These are phyloP conservation scores for Trilocha varians DNA, from an alignment of 2,888 invertebrate species.

Conservation along the genomic window DNA sequence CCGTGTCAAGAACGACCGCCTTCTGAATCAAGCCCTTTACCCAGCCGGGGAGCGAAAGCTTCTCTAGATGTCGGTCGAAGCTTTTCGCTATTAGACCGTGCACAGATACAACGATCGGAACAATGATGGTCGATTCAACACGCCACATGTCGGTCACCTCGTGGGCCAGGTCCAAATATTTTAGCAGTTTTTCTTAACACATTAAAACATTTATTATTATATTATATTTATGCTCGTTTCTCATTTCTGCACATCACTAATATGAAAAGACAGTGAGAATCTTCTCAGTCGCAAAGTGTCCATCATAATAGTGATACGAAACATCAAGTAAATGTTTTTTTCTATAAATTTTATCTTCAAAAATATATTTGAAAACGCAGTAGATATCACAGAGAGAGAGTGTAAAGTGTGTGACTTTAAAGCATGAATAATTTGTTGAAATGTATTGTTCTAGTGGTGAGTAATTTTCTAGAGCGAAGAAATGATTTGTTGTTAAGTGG, in stretches of 20 bases:
- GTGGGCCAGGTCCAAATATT: no score
- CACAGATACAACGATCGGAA: no score
- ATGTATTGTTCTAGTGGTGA: background rate
- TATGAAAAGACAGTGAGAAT: constrained; percentile 1
- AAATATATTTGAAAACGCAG: background rate
- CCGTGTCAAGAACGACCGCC: no score
- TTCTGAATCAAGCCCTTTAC: no score
- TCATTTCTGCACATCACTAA: background rate
- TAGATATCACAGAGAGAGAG: background rate
- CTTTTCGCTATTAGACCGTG: no score
- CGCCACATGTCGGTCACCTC: no score
- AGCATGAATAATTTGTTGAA: background rate
- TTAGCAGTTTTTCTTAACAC: no score
- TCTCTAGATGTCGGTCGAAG: no score
- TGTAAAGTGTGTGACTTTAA: background rate
- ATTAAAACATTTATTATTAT: background rate
- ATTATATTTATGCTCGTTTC: background rate
- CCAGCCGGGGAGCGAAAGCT: no score
- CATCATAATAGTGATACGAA: background rate
- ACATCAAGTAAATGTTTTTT: background rate
- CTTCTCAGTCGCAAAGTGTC: background rate
- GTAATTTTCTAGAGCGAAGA: background rate
- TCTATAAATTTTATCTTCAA: background rate
- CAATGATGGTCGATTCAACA: no score
- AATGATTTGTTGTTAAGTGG: background rate